phyloP scores from a whole-genome alignment of 2,888 invertebrate species.

The Yponomeuta sedellus region DNA sequence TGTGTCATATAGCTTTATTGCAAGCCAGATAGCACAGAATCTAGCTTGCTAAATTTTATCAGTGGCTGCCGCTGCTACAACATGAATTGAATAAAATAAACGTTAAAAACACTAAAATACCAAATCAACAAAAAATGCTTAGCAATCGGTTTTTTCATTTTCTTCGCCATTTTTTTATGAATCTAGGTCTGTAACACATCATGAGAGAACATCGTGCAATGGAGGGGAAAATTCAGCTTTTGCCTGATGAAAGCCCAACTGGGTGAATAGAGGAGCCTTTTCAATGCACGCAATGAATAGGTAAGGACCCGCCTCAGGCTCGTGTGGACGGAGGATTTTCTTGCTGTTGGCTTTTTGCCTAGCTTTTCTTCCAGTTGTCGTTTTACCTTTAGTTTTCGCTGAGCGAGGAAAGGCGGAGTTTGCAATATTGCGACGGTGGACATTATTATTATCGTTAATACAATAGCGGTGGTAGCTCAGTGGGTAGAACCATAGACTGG shows the following conservation, averaged over 20 bases:
- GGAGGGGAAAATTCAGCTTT: neutral
- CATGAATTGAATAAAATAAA: too few relatives aligned
- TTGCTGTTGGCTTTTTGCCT: neutral
- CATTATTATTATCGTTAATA: too few relatives aligned
- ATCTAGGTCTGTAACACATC: neutral
- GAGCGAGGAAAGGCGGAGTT: neutral
- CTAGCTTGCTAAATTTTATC: too few relatives aligned
- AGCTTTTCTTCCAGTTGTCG: neutral
- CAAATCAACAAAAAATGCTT: too few relatives aligned
- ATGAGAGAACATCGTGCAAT: neutral
- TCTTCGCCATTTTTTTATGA: too few relatives aligned
- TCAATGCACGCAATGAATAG: constrained; percentile 4
- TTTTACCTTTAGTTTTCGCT: neutral
- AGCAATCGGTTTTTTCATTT: too few relatives aligned
- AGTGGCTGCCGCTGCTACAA: too few relatives aligned
- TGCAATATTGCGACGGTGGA: neutral
- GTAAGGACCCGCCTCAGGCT: constrained; percentile 1
- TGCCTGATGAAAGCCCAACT: neutral
- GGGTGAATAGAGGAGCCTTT: constrained; percentile 4
- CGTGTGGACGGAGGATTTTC: constrained; percentile 2
- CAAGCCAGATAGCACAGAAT: too few relatives aligned
- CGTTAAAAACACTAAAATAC: too few relatives aligned
- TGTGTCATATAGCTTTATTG: too few relatives aligned
- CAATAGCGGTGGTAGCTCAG: too few relatives aligned
- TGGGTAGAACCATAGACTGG: too few relatives aligned